Conservation (phyloP, 2,797 vertebrate genomes). For the Onychomys torridus region DNA sequence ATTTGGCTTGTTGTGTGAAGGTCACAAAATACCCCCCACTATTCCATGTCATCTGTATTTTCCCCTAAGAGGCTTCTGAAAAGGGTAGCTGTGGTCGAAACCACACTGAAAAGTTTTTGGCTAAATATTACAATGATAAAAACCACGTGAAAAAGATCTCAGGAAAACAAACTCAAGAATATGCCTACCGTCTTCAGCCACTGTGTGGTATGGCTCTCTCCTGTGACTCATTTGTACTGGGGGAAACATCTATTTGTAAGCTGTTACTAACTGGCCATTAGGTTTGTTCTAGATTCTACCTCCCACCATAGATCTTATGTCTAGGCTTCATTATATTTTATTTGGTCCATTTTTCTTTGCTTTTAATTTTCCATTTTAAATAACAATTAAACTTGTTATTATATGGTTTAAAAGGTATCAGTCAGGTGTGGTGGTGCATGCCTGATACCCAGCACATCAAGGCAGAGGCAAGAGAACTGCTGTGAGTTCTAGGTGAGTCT, state of each 20-base stretch:
- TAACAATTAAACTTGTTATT: background rate
- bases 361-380: conserved; percentile 26
- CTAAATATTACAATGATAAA: background rate
- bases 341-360: background rate
- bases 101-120: background rate
- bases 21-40: background rate
- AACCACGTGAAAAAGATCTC: background rate
- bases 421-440: background rate
- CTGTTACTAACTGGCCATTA: background rate
- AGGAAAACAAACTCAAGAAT: conserved; percentile 13
- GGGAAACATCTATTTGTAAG: background rate
- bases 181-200: conserved; percentile 3
- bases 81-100: conserved; percentile 29
- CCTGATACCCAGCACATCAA: background rate
- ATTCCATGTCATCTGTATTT: background rate
- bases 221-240: background rate
- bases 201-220: background rate
- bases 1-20: background rate
- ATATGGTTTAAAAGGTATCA: background rate
- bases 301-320: background rate
- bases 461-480: background rate
- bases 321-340: background rate
- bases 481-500: background rate
- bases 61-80: background rate
- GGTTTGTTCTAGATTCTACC: background rate